Base-by-base conservation (phyloP, 2,113 vertebrate species). In the Erythrolamprus reginae region DNA sequence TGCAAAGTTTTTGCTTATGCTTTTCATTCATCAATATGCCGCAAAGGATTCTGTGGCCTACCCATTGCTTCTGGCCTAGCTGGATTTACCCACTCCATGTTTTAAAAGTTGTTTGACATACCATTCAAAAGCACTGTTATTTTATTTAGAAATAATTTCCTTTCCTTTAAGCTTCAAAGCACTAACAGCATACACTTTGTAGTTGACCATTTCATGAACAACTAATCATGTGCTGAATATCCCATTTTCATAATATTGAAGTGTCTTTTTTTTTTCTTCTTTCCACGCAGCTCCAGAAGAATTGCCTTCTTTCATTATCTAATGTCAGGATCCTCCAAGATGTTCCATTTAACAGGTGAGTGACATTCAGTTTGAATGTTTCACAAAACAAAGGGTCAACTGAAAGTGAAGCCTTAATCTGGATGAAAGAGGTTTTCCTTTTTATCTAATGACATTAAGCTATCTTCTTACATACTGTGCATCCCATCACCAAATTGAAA, bases 261-360 rank as follows among this genome's bases (percentile, higher is more conserved):
- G 15, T 48, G 5, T n/a, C 9, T 38, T 12, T 26, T 55, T 26
- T 55, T 42, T 33, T 87, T 10, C 45, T 48, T 65, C 28, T 51
- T 19, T 24, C 61, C 89, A 84, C 91, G 48, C 89, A 99, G 98
- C 96, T 99, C 94, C 98, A 99, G 97, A 99, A 98, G 96, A 99
- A 99, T 94, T 99, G 98, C 93, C 97, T 99, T 89, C 97, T 99
- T 86, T 98, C 97, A 93, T 97, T 99, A 90, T 98, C 98, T 95
- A 99, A 98, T 89, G 98, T 98, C 91, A 97, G 98, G 84, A 98
- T 99, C 90, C 95, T 99, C 92, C 97, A 97, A 89, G 98, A 99
- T 92, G 98, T 99, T 92, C 98, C 98, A 8, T 99, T 99, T 95
- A 98, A 99, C 96, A 98, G 98, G 98, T 97, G 93, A 94, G 95